Base-by-base conservation (phyloP, 1,140 invertebrate species). In the Meloidogyne floridensis region DNA sequence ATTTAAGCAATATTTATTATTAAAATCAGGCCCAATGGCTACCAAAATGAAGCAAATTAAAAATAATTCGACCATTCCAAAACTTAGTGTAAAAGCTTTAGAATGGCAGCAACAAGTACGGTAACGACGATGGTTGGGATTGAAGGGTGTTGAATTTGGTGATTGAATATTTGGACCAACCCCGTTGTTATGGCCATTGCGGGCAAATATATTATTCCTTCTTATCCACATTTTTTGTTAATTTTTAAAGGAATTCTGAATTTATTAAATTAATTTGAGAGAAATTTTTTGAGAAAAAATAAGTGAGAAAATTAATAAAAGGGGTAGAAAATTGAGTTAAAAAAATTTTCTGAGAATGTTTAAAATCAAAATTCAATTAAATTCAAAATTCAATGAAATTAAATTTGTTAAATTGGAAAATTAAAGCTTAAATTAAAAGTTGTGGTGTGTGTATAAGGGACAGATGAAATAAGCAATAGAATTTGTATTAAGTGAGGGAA, bases 21-120 rank as follows among this genome's bases (percentile, higher is more conserved):
- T 54, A 54, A 59, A 72, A 32, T 32, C 32, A 32, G 32, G 32
- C 32, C 32, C 32, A 32, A 32, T 32, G 32, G 32, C 32, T 32
- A 32, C 84, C n/a, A 87, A 51, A 0, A 87, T 11, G 73, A 87
- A 87, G 70, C 87, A 87, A 79, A 87, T 82, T 42, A 84, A 80
- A 32, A 84, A 84, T 51, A 84, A 75, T 65, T 84, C 83, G 13
- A 84, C 59, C 42, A 84, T 69, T 10, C 84, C 78, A 5, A 75
- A 72, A 18, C 56, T 71, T 20, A 84, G 13, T 18, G 72, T 85
- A 47, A 84, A 84, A 18, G 84, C 47, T 59, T 82, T 84, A 6
- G 18, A 18, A 69, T 80, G 80, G 51, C 80, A 80, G 10, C 80
- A 80, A 43, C 80, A 80, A 2, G 80, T 65, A 47, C 80, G 80